These are phyloP conservation scores for Chrysina gloriosa DNA, from an alignment of 2,888 invertebrate genomes.

Conservation along the genomic window DNA sequence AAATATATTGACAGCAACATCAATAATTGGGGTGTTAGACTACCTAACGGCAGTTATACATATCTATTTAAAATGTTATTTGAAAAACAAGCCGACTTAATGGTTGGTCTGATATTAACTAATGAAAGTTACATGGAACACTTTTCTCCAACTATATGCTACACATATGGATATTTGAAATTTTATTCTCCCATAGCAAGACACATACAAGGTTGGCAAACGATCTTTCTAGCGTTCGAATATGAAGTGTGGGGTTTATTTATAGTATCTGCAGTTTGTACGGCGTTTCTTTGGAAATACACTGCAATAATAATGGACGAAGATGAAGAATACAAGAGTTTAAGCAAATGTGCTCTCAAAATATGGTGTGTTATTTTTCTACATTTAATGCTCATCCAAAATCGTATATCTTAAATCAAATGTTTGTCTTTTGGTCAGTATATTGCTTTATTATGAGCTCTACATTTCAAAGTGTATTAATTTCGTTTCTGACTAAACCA, in stretches of 20 bases:
- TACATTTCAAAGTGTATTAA: constrained; percentile 71
- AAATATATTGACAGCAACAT: constrained; percentile 39
- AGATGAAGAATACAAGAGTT: constrained; percentile 8
- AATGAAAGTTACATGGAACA: constrained; percentile 70
- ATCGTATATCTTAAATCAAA: constrained; percentile 18
- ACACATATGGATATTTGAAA: constrained; percentile 69
- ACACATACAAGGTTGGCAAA: constrained; percentile 66
- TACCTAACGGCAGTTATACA: constrained; percentile 65
- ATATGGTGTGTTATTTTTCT: constrained; percentile 63
- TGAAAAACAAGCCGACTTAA: constrained; percentile 64
- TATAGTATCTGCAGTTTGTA: constrained; percentile 57
- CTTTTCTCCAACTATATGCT: constrained; percentile 68
- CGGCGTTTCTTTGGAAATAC: constrained; percentile 39
- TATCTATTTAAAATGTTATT: constrained; percentile 66
- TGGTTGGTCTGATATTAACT: constrained; percentile 72
- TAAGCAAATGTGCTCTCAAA: constrained; percentile 39
- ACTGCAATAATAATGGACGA: constrained; percentile 31
- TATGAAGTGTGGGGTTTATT: constrained; percentile 66
- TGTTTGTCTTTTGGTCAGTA: constrained; percentile 68
- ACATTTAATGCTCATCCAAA: constrained; percentile 43
- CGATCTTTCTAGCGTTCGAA: constrained; percentile 67
- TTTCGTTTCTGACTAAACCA: constrained; percentile 69
- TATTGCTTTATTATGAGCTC: constrained; percentile 68
- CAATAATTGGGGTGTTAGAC: constrained; percentile 64
- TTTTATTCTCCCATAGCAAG: constrained; percentile 70